These are phyloP conservation scores for rat (Rattus norvegicus) DNA, from an alignment of 2,113 vertebrate species.

Conservation along the genomic window GRCr8 NC_086024.1:145694501-145695000, in stretches of 20 bases:
- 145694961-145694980: background rate
- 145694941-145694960: background rate
- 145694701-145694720: background rate
- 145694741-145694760: background rate
- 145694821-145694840: background rate
- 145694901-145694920: background rate
- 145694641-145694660: background rate
- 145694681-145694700: background rate
- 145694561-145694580: background rate
- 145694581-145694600: background rate
- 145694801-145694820: background rate
- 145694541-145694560: background rate
- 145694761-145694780: background rate
- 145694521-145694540: too few relatives aligned
- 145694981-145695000: background rate
- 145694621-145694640: background rate
- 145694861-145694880: background rate
- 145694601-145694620: background rate
- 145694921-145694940: background rate
- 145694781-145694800: background rate
- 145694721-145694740: background rate
- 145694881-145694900: background rate
- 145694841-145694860: background rate
- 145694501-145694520: background rate
- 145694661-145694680: background rate